These are phyloP conservation scores for Odontamblyopus rebecca DNA, from an alignment of 2,797 vertebrate species.

Conservation along the genomic window DNA sequence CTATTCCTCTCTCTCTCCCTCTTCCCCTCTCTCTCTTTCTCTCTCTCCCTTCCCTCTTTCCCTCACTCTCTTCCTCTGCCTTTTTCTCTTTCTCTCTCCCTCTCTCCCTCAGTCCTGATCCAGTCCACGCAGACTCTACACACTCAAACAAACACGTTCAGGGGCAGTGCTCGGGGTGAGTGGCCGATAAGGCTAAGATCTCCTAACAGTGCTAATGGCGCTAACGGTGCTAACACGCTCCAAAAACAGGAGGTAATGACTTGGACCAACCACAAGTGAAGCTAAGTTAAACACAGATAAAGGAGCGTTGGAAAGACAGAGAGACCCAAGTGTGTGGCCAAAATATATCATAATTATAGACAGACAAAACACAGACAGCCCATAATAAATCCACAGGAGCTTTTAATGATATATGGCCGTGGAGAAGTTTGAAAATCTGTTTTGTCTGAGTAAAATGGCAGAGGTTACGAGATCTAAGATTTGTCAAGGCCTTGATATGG, in stretches of 20 bases:
- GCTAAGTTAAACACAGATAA: conserved; percentile 40
- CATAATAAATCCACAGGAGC: neutral
- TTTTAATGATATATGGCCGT: conserved; percentile 1
- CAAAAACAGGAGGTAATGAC: conserved; percentile 45
- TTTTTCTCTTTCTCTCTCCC: neutral
- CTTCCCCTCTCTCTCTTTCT: neutral
- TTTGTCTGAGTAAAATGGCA: conserved; percentile 1
- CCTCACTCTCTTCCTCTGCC: neutral
- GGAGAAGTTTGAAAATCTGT: neutral
- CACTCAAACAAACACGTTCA: conserved; percentile 58
- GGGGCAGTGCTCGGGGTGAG: conserved; percentile 54
- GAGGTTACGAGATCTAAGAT: neutral
- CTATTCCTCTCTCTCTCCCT: neutral
- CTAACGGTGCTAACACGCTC: conserved; percentile 27
- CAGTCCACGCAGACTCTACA: conserved; percentile 32
- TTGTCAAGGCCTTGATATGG: neutral
- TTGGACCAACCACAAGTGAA: conserved; percentile 56
- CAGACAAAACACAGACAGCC: conserved; percentile 13
- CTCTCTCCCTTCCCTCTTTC: too few species aligned
- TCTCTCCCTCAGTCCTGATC: conserved; percentile 23
- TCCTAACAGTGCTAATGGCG: conserved; percentile 25
- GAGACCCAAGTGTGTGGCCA: conserved; percentile 27
- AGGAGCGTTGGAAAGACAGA: conserved; percentile 49
- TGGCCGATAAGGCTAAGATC: conserved; percentile 52
- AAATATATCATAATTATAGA: neutral